Conservation (phyloP, 2,888 invertebrate genomes). For the Lottia scabra region DNA sequence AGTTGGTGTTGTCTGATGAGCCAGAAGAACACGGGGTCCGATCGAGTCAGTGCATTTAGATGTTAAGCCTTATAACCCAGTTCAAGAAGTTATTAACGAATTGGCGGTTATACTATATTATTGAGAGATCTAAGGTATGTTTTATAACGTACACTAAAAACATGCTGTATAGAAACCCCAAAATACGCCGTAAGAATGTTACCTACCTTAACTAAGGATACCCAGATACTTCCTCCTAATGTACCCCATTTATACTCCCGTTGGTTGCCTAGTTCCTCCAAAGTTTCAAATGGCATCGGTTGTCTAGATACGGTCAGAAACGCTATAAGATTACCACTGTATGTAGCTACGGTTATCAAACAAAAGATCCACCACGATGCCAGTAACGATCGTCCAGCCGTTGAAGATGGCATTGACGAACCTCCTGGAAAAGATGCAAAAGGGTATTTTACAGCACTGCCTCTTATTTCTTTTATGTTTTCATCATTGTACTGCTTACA, state of each 20-base stretch:
- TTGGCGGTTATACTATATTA: too few species aligned
- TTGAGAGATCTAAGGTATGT: too few species aligned
- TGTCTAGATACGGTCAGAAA: slow-evolving; percentile 58
- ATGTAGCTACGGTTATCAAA: slow-evolving; percentile 58
- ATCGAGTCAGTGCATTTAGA: too few species aligned
- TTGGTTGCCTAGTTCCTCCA: slow-evolving; percentile 47
- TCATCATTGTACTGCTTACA: too few species aligned
- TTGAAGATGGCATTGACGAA: slow-evolving; percentile 43
- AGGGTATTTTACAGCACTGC: neutral
- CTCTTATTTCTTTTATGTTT: too few species aligned
- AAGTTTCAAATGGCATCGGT: slow-evolving; percentile 49
- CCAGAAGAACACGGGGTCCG: too few species aligned
- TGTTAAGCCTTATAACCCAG: too few species aligned
- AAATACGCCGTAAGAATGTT: too few species aligned
- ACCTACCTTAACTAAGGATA: slow-evolving; percentile 45
- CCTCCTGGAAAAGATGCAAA: slow-evolving; percentile 37
- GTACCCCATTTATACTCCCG: slow-evolving; percentile 49
- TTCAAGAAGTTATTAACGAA: too few species aligned
- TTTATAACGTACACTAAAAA: too few species aligned
- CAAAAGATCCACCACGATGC: slow-evolving; percentile 54
- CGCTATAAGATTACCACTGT: slow-evolving; percentile 64
- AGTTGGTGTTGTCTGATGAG: too few species aligned
- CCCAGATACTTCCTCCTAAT: slow-evolving; percentile 36
- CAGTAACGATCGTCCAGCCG: slow-evolving; percentile 48
- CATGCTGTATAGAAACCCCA: too few species aligned